These are phyloP conservation scores for Acropternis orthonyx DNA, from an alignment of 2,797 vertebrate genomes.

Conservation along the genomic window DNA sequence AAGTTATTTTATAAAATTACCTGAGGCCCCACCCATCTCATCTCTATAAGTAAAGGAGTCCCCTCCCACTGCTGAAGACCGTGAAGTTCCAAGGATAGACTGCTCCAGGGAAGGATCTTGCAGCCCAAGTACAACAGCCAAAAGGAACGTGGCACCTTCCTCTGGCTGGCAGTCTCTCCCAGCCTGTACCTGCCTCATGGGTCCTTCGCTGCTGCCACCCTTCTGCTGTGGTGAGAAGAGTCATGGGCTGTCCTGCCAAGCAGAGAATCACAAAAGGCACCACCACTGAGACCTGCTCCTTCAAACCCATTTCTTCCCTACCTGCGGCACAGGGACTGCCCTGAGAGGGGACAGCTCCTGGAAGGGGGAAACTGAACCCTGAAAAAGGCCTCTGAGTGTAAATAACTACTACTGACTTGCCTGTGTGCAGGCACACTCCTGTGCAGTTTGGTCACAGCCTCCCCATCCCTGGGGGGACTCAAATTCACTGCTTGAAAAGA, in stretches of 20 bases:
- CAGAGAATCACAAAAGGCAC: background rate
- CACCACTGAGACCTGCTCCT: background rate
- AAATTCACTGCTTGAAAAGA: background rate
- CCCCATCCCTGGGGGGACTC: fast-evolving
- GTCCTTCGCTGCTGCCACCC: background rate
- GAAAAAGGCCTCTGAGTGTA: background rate
- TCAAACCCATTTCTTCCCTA: background rate
- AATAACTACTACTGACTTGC: background rate
- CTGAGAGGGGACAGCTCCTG: background rate
- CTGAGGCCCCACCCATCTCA: conserved; percentile 58
- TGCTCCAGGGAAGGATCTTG: background rate
- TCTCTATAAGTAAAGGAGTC: conserved; percentile 4
- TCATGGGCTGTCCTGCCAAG: background rate
- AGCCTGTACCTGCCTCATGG: fast-evolving
- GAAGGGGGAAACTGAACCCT: fast-evolving
- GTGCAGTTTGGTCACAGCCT: background rate
- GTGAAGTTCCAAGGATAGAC: background rate
- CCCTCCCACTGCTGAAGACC: background rate
- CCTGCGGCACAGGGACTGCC: fast-evolving
- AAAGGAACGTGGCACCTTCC: background rate
- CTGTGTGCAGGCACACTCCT: background rate
- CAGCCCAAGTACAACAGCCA: background rate
- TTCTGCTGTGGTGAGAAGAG: background rate
- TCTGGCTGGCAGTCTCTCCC: background rate
- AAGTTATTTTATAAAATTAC: conserved; percentile 64